These are phyloP conservation scores for Pristiophorus japonicus DNA, from an alignment of 2,113 vertebrate species.

Conservation along the genomic window DNA sequence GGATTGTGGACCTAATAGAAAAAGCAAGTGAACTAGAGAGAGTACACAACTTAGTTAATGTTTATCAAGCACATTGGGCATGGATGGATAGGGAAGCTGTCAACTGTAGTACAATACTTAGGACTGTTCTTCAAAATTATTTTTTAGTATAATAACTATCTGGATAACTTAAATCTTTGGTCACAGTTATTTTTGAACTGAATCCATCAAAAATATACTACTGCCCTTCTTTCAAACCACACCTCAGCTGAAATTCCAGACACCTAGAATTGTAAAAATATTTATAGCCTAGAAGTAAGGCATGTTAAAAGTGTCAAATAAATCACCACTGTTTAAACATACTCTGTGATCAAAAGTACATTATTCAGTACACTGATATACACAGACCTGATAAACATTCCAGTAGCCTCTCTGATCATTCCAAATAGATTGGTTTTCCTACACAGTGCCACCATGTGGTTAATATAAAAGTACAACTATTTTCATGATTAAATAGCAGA, in stretches of 20 bases:
- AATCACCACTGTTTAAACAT: neutral
- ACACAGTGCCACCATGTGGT: conserved; percentile 26
- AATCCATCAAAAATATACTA: neutral
- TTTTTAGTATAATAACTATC: neutral
- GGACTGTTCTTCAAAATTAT: neutral
- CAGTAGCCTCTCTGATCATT: neutral
- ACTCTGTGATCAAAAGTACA: neutral
- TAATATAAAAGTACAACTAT: neutral
- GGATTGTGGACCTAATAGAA: neutral
- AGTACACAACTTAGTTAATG: neutral
- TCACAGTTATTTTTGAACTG: neutral
- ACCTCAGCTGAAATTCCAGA: neutral
- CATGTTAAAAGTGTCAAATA: neutral
- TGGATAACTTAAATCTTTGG: neutral
- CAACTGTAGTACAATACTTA: neutral
- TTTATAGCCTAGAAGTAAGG: neutral
- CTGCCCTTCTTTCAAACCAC: neutral
- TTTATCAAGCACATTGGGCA: neutral
- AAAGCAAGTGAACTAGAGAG: neutral
- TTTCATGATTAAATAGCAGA: neutral
- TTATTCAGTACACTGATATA: neutral
- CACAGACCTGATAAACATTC: neutral
- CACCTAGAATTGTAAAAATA: neutral
- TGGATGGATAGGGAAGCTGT: neutral
- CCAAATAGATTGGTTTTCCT: neutral